Evolutionary conservation across 2,888 invertebrate species (phyloP).

Genomic region (Synanthedon formicaeformis): DNA sequence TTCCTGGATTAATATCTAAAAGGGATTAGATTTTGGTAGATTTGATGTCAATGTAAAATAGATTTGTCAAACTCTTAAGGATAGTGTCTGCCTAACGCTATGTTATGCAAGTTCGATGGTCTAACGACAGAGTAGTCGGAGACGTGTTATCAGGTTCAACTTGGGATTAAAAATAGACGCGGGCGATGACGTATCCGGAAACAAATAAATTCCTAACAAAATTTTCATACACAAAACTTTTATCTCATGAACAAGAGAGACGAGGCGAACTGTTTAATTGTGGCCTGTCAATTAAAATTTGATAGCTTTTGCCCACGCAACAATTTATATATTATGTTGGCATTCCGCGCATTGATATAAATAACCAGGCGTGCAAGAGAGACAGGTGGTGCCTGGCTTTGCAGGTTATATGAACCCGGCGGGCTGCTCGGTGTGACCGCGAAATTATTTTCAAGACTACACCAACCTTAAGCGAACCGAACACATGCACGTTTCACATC

Average conservation of each 20-base stretch:
- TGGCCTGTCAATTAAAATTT: conserved; percentile 1
- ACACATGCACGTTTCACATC: conserved; percentile 27
- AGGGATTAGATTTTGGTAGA: too few relatives aligned
- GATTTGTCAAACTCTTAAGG: too few relatives aligned
- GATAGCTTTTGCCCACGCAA: background rate
- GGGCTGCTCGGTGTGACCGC: conserved; percentile 64
- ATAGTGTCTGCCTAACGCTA: too few relatives aligned
- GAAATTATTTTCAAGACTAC: conserved; percentile 72
- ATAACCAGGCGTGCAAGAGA: conserved; percentile 65
- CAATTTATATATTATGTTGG: conserved; percentile 23
- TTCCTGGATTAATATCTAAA: too few relatives aligned
- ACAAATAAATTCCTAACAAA: too few relatives aligned
- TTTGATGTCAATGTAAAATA: too few relatives aligned
- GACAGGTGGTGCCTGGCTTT: conserved; percentile 69
- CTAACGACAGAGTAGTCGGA: too few relatives aligned
- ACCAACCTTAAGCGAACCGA: conserved; percentile 54
- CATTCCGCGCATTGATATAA: conserved; percentile 64
- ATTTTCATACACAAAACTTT: background rate
- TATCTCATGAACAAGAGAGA: background rate
- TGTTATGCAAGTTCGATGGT: too few relatives aligned
- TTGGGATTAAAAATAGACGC: too few relatives aligned
- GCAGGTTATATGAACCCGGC: conserved; percentile 64
- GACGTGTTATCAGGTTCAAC: too few relatives aligned
- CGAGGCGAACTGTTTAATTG: background rate
- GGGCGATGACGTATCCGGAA: too few relatives aligned